These are phyloP conservation scores for Sisyra nigra DNA, from an alignment of 2,888 invertebrate species.

Conservation along the genomic window DNA sequence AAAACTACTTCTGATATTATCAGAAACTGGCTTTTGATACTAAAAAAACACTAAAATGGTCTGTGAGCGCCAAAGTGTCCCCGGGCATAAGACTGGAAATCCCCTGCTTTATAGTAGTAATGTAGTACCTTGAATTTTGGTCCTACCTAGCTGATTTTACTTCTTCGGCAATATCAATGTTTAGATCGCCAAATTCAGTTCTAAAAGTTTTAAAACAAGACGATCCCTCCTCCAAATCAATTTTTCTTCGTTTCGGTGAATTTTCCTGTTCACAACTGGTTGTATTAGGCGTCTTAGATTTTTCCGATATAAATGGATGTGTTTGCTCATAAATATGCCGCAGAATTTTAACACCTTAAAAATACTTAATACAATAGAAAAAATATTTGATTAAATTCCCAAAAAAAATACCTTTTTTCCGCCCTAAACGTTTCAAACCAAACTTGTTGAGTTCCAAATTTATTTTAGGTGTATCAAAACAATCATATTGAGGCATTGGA, in stretches of 20 bases:
- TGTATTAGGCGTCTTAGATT: not conserved
- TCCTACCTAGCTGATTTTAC: too few species aligned
- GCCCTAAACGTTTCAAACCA: conserved; percentile 49
- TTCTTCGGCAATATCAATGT: too few species aligned
- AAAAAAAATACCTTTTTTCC: conserved; percentile 32
- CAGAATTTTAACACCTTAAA: conserved; percentile 39
- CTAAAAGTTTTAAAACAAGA: not conserved
- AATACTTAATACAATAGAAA: not conserved
- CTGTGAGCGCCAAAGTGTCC: too few species aligned
- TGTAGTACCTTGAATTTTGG: too few species aligned
- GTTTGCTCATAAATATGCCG: conserved; percentile 51
- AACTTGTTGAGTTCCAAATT: conserved; percentile 40
- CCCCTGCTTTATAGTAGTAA: too few species aligned
- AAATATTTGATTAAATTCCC: not conserved
- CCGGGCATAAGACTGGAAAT: too few species aligned
- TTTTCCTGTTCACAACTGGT: not conserved
- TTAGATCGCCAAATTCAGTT: too few species aligned
- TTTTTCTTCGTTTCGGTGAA: not conserved
- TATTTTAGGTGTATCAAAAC: conserved; percentile 38
- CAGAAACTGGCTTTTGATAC: too few species aligned
- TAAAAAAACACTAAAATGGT: too few species aligned
- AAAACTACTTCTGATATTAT: too few species aligned
- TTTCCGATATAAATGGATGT: conserved; percentile 33
- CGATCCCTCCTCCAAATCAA: not conserved
- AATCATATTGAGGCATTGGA: conserved; percentile 38